Evolutionary conservation across 2,888 invertebrate species (phyloP).

Genomic region (Strigamia maritima): DNA sequence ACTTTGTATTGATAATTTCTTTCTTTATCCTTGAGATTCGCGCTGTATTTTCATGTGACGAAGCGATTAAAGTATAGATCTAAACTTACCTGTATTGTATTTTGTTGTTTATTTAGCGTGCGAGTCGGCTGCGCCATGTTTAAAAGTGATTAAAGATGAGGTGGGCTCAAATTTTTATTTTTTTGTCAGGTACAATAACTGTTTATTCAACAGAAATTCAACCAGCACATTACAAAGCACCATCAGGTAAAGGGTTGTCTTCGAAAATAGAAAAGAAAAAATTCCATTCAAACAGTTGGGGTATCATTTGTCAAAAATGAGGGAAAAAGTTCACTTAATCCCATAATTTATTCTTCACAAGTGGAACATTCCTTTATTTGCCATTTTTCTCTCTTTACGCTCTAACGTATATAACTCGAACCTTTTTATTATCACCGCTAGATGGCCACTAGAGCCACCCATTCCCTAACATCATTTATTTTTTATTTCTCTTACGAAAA

Average conservation of each 20-base stretch:
- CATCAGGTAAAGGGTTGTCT: constrained; percentile 4
- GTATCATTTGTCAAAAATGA: background rate
- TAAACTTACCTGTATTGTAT: no score
- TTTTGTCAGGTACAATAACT: constrained; percentile 3
- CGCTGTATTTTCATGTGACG: no score
- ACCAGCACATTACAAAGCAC: constrained; percentile 4
- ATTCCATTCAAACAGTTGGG: constrained; percentile 4
- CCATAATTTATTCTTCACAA: background rate
- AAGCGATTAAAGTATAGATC: no score
- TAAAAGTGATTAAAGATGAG: background rate
- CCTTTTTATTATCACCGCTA: background rate
- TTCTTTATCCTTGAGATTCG: no score
- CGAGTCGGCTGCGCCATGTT: background rate
- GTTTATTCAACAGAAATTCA: constrained; percentile 4
- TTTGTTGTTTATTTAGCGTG: no score
- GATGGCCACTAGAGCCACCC: background rate
- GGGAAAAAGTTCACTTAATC: background rate
- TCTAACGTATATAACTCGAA: background rate
- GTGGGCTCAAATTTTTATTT: background rate
- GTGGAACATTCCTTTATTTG: background rate
- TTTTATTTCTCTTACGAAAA: no score
- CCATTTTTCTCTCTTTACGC: background rate
- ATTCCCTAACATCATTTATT: background rate
- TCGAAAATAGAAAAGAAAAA: constrained; percentile 4
- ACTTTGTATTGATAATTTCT: no score